A percentile compares a stretch with the other conserved stretches of the same genome.
phyloP scores from a whole-genome alignment of 2,113 vertebrate species.

The Isurus oxyrinchus region DNA sequence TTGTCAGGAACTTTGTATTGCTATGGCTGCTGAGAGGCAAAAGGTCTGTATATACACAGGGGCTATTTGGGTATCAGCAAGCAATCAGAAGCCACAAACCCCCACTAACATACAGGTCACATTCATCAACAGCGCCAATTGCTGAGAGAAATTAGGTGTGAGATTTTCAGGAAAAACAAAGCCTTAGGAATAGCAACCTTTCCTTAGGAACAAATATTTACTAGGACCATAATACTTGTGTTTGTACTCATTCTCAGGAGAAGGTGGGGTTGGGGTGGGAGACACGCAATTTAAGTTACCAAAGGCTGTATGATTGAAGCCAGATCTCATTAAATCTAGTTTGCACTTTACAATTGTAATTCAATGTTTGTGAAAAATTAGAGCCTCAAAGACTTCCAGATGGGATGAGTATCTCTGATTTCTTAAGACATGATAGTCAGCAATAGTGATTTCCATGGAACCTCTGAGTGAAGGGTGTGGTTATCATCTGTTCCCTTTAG shows the following conservation, averaged over 20 bases:
- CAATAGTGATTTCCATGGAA: neutral
- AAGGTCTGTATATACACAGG: neutral
- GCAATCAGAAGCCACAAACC: neutral
- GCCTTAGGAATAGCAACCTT: neutral
- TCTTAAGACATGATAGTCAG: neutral
- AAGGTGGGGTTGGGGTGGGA: neutral
- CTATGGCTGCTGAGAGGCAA: neutral
- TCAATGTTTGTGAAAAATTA: neutral
- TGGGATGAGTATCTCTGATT: neutral
- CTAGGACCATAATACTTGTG: neutral
- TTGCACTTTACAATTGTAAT: conserved; percentile 28
- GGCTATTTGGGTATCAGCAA: neutral
- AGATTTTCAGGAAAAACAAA: conserved; percentile 1
- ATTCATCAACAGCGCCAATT: neutral
- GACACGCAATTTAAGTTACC: conserved; percentile 17
- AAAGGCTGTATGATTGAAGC: conserved; percentile 24
- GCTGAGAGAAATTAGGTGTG: neutral
- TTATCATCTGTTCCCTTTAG: neutral
- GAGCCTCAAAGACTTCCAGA: neutral
- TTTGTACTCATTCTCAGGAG: conserved; percentile 26
- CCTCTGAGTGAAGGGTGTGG: no score
- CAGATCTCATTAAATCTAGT: conserved; percentile 4
- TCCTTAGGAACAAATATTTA: neutral
- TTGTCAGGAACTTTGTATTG: neutral
- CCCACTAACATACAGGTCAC: neutral